Evolutionary conservation across 2,113 vertebrate species (phyloP).

Genomic region (Mandrillus leucophaeus): DNA sequence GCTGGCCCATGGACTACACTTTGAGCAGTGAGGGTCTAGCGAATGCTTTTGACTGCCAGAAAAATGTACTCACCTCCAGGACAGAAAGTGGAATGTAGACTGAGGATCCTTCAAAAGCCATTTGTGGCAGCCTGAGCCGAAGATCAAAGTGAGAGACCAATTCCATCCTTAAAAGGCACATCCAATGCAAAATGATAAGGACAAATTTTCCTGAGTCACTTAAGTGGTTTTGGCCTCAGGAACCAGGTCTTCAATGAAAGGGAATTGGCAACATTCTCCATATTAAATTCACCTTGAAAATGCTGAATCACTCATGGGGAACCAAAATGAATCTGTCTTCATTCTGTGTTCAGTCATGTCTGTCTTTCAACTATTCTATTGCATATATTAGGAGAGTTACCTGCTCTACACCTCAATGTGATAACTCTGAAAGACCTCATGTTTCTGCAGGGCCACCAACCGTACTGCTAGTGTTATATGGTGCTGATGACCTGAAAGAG

Average conservation of each 20-base stretch:
- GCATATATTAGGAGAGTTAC: background rate
- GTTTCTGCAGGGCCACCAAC: background rate
- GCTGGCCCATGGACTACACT: background rate
- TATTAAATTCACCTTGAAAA: slow-evolving; percentile 76
- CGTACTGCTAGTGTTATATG: background rate
- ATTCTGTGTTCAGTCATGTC: slow-evolving; percentile 40
- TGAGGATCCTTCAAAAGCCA: slow-evolving; percentile 8
- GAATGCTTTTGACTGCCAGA: background rate
- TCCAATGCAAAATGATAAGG: slow-evolving; percentile 32
- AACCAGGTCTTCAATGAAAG: slow-evolving; percentile 60
- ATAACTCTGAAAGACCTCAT: background rate
- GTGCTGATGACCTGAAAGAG: slow-evolving; percentile 38
- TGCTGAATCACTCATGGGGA: slow-evolving; percentile 72
- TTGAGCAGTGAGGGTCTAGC: background rate
- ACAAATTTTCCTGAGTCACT: slow-evolving; percentile 76
- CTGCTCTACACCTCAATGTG: background rate
- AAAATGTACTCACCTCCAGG: background rate
- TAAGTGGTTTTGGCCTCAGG: slow-evolving; percentile 72
- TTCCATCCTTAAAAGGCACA: slow-evolving; percentile 36
- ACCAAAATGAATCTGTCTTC: slow-evolving; percentile 51
- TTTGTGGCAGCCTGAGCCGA: slow-evolving; percentile 9
- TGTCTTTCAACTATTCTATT: slow-evolving; percentile 38
- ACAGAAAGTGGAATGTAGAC: background rate
- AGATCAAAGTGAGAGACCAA: slow-evolving; percentile 57
- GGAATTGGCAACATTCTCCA: slow-evolving; percentile 65